Base-by-base conservation (phyloP, 2,888 invertebrate species). In the Mongoloraphidia duomilia region DNA sequence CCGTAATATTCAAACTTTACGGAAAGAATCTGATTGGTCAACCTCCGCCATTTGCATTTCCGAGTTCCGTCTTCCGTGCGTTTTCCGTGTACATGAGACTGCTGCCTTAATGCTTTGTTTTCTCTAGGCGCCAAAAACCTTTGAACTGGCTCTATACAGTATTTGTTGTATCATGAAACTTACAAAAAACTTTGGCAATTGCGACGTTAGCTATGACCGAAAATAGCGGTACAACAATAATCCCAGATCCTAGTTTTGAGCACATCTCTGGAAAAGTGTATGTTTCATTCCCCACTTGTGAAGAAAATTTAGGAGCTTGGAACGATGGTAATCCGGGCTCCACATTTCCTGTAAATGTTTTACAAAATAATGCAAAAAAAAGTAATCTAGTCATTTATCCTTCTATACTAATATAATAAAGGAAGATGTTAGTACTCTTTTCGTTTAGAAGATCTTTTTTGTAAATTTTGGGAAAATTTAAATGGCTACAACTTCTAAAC, bases 181-280 rank as follows among this genome's bases (percentile, higher is more conserved):
- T 70, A 93, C 94, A 79, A 68, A 93, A 95, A 8, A 91, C 84
- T 71, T 94, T 95, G 11, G 92, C 93, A 57, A 96, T 95, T 34
- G 95, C 93, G 50, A 94, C 87, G 62, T 93, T 91, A 46, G 93
- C 92, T 52, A 95, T 70, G 50, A 95, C 82, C 53, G 90, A 86
- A 49, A 94, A 82, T 35, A 94, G 65, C 4, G 95, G 92, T 57
- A 92, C 71, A 54, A 95, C 77, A 47, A 85, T 59, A 44, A 93
- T 75, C 10, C 88, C 88, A 47, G 81, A 72, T 50, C 90, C 86
- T 50, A 94, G 73, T 59, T 79, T 74, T 51, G 73, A 68, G 50
- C 80, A 73, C 77, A 89, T 85, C 56, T 80, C 81, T 6, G 68
- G 46, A 59, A 86, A 80, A 34, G 67, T 68, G 52, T 81, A 75